These are phyloP conservation scores for Pteropus alecto DNA, from an alignment of 2,113 vertebrate species.

Conservation along the genomic window DNA sequence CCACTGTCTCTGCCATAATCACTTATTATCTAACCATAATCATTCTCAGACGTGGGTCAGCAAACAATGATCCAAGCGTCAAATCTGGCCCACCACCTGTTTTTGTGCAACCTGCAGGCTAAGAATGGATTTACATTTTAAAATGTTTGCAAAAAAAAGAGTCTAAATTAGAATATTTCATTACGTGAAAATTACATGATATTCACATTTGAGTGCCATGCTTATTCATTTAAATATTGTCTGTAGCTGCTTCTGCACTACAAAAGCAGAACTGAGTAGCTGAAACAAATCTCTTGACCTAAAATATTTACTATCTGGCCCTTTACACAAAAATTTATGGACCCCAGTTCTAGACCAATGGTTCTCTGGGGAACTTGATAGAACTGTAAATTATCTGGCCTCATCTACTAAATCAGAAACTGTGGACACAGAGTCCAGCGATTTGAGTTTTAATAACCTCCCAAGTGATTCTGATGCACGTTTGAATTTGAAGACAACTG, in stretches of 20 bases:
- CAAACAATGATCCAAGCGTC: background rate
- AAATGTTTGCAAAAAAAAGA: background rate
- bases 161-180: background rate
- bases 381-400: background rate
- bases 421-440: too few relatives aligned
- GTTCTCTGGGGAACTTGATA: background rate
- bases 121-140: background rate
- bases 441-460: background rate
- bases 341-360: background rate
- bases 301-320: background rate
- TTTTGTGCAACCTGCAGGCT: background rate
- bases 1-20: background rate
- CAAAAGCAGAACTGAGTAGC: background rate
- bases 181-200: background rate
- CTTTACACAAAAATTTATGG: background rate
- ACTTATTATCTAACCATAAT: background rate
- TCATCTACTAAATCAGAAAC: background rate
- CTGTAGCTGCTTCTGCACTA: background rate
- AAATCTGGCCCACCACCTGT: background rate
- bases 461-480: background rate
- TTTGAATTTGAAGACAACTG: background rate
- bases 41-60: background rate
- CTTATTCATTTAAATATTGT: background rate
- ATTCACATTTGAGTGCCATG: background rate
- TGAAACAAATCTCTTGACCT: background rate